Evolutionary conservation across 2,888 invertebrate genomes (phyloP), one percentile per base, ranked within the genome.

Genomic region (Exephanes ischioxanthus): DNA sequence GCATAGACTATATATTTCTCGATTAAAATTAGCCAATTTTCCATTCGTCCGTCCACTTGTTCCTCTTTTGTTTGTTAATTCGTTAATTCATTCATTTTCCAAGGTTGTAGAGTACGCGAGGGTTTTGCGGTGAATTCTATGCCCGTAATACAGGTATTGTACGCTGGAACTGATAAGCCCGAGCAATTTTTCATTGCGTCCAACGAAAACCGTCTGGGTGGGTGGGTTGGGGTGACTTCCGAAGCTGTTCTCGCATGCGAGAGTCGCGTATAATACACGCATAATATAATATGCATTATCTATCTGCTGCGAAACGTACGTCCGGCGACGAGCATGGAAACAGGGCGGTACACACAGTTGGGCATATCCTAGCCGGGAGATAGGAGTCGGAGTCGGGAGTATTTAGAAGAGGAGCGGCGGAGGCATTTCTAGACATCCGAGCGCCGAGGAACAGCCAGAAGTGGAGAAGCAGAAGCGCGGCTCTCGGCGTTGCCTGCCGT

Each of bases 301-400:
- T 92, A 88, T 90, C 89, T 81, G 61, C 41, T 86, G 26, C 89
- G 91, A 91, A 91, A 91, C 92, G 92, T 93, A 91, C 92, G 93
- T 94, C 94, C 93, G 93, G 91, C 91, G 91, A 72, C 83, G 87
- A 88, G 88, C 85, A 90, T 91, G 91, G 90, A 92, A 90, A 92
- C 89, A 92, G 91, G 91, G 48, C 26, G 30, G 48, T 33, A 26
- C 77, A 79, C 76, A 93, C 92, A 93, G 94, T 92, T 92, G 90
- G 92, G 92, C 89, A 93, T 93, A 92, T 93, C 93, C 93, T 93
- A 92, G 91, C 90, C 90, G 84, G 85, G 88, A 89, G 93, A 93
- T 93, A 93, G 91, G 90, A 90, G 70, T 68, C 68, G 79, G 83
- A 86, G 84, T 70, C 63, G 85, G 75, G 51, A 78, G 48, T 30